These are phyloP conservation scores for Monomorium pharaonis DNA, from an alignment of 1,140 invertebrate species.

Conservation along the genomic window DNA sequence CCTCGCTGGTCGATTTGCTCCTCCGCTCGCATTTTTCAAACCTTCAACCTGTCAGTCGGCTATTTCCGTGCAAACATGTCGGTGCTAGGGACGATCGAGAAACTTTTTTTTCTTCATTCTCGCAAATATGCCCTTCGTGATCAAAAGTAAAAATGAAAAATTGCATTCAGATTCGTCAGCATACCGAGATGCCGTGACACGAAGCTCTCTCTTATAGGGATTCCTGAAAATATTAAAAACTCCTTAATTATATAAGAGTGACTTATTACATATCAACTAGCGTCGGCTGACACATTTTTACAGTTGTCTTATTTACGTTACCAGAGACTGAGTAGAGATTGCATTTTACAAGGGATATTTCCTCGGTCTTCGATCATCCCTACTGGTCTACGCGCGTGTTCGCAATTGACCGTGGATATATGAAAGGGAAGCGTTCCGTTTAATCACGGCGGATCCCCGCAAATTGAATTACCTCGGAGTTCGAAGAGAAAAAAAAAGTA, in stretches of 20 bases:
- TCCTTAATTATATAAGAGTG: not conserved
- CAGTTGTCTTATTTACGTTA: not conserved
- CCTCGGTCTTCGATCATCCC: constrained; percentile 33
- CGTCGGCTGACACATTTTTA: not conserved
- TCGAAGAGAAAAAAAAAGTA: constrained; percentile 32
- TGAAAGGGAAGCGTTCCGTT: constrained; percentile 64
- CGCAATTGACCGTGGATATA: constrained; percentile 41
- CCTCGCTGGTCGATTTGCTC: constrained; percentile 37
- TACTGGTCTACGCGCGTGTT: not conserved
- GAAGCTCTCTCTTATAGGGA: not conserved
- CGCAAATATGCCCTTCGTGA: constrained; percentile 1
- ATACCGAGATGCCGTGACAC: not conserved
- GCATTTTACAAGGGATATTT: not conserved
- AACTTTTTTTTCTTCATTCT: constrained; percentile 6
- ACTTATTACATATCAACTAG: not conserved
- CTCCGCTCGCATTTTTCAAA: constrained; percentile 63
- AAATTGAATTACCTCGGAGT: constrained; percentile 67
- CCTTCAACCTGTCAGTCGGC: constrained; percentile 56
- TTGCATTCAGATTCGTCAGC: constrained; percentile 20
- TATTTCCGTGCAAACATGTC: constrained; percentile 60
- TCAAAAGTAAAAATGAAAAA: constrained; percentile 30
- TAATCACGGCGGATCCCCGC: constrained; percentile 62
- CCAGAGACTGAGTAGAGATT: not conserved
- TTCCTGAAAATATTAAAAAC: not conserved
- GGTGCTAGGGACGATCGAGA: constrained; percentile 14